phyloP scores from a whole-genome alignment of 2,888 invertebrate species.

The Tuta absoluta region DNA sequence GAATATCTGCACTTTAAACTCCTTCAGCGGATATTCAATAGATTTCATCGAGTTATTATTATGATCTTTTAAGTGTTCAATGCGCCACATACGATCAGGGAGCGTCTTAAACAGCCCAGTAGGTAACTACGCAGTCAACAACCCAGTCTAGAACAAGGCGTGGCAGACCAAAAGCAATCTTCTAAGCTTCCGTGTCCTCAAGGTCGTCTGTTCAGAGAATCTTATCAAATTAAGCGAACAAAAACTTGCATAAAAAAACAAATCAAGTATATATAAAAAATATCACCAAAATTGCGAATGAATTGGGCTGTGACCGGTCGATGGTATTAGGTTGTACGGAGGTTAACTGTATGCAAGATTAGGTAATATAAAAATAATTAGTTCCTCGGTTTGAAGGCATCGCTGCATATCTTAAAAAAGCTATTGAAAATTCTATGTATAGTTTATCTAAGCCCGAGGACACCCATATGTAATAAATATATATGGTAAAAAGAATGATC shows the following conservation, averaged over 20 bases:
- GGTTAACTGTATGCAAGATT: constrained; percentile 34
- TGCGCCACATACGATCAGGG: no score
- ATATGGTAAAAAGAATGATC: no score
- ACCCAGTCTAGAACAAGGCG: neutral
- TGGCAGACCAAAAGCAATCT: constrained; percentile 49
- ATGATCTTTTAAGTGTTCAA: no score
- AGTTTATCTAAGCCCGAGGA: no score
- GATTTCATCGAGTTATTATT: no score
- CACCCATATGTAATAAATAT: no score
- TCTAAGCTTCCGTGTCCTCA: constrained; percentile 63
- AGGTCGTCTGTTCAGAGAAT: constrained; percentile 52
- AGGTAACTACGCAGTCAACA: neutral
- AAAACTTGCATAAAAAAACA: constrained; percentile 46
- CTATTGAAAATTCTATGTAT: no score
- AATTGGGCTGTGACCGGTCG: constrained; percentile 38
- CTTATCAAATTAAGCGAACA: constrained; percentile 35
- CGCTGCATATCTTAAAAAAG: no score
- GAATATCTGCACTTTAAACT: no score
- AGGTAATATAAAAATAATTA: no score
- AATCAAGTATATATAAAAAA: constrained; percentile 42
- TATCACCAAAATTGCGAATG: constrained; percentile 49
- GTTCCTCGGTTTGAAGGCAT: no score
- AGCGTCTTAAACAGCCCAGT: neutral
- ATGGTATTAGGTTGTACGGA: constrained; percentile 6
- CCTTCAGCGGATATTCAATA: no score